Percentiles rank a stretch among this genome's conserved stretches.
Evolutionary conservation across 1,140 invertebrate species (phyloP).

Genomic region (Aricia agestis): DNA sequence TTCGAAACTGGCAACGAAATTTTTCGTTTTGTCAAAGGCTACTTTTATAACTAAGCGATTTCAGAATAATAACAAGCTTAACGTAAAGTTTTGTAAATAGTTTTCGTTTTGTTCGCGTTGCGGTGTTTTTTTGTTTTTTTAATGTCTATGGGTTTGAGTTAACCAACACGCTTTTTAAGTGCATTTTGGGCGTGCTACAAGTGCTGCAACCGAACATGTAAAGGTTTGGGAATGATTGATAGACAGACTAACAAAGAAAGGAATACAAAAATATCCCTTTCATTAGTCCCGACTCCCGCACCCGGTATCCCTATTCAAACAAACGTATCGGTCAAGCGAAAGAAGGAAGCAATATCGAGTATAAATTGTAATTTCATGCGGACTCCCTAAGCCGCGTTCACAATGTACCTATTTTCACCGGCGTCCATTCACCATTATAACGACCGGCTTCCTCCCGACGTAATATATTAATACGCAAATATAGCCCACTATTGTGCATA

Average conservation of each 20-base stretch:
- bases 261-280: not conserved
- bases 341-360: conserved; percentile 22
- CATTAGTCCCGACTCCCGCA: not conserved
- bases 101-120: not conserved
- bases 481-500: conserved; percentile 41
- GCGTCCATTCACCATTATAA: conserved; percentile 37
- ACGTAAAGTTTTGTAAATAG: not conserved
- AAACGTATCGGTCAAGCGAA: conserved; percentile 11
- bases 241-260: not conserved
- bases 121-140: not conserved
- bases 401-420: conserved; percentile 42
- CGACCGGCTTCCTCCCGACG: conserved; percentile 34
- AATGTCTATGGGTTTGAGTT: not conserved
- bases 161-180: not conserved
- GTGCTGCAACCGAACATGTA: not conserved
- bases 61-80: not conserved
- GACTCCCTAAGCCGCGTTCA: conserved; percentile 32
- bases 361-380: conserved; percentile 36
- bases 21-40: conserved; percentile 9
- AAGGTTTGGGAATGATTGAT: not conserved
- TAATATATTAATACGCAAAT: conserved; percentile 39
- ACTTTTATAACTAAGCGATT: conserved; percentile 9
- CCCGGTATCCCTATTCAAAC: not conserved
- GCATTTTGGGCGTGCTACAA: not conserved
- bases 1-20: not conserved